Conservation (phyloP, 2,888 invertebrate species). For the Diadegma fenestrale region DNA sequence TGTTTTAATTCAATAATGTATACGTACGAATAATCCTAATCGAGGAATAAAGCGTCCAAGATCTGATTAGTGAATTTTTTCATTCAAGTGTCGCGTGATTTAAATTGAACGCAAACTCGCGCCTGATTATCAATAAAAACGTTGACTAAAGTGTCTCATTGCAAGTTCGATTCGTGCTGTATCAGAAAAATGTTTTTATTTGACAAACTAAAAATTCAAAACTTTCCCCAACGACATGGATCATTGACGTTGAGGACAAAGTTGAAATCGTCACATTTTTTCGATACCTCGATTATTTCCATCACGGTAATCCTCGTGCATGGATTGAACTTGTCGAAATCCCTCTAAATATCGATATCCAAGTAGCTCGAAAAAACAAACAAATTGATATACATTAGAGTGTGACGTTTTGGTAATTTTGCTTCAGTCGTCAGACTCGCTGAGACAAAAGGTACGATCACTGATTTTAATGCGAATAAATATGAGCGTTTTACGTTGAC, state of each 20-base stretch:
- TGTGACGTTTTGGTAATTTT: constrained; percentile 22
- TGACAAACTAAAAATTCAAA: too few relatives aligned
- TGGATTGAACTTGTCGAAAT: background rate
- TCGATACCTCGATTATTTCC: background rate
- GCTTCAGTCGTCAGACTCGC: constrained; percentile 29
- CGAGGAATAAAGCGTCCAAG: constrained; percentile 18
- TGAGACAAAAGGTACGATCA: constrained; percentile 19
- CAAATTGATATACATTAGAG: constrained; percentile 24
- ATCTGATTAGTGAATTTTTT: constrained; percentile 39
- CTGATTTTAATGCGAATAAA: constrained; percentile 28
- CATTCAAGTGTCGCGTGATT: constrained; percentile 58
- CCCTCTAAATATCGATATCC: constrained; percentile 52
- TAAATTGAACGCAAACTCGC: constrained; percentile 40
- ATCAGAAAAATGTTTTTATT: background rate
- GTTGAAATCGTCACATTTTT: background rate
- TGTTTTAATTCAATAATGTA: constrained; percentile 12
- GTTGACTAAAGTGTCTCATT: constrained; percentile 9
- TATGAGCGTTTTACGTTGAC: constrained; percentile 25
- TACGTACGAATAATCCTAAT: background rate
- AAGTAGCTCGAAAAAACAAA: constrained; percentile 41
- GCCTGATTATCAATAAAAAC: constrained; percentile 49
- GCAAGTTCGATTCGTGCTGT: constrained; percentile 8
- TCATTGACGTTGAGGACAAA: background rate
- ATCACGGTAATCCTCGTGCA: background rate
- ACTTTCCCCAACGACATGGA: background rate